A percentile compares a stretch with the other conserved stretches of the same genome.
Conservation (phyloP, 2,113 vertebrate species). For the Epinephelus lanceolatus region DNA sequence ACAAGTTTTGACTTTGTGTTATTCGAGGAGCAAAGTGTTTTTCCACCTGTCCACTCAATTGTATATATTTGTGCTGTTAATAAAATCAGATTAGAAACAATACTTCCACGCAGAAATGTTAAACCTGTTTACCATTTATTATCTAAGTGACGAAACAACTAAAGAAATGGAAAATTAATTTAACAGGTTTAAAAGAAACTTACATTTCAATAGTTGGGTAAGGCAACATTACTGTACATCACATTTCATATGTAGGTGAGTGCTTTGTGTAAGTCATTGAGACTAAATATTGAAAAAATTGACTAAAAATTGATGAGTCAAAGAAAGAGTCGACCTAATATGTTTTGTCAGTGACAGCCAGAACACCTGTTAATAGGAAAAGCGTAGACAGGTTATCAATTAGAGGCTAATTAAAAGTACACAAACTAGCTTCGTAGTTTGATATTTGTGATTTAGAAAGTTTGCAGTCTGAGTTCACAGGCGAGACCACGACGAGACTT, state of each 20-base stretch:
- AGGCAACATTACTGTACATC: background rate
- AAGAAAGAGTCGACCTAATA: background rate
- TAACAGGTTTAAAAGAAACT: background rate
- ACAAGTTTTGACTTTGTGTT: background rate
- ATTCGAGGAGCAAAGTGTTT: background rate
- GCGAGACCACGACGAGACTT: conserved; percentile 24
- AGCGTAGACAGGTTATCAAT: background rate
- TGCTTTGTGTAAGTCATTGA: background rate
- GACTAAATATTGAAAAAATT: too few relatives aligned
- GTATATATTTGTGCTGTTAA: background rate
- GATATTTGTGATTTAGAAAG: background rate
- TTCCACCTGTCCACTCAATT: background rate
- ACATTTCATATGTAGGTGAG: background rate
- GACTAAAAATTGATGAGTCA: background rate
- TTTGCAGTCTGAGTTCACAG: background rate
- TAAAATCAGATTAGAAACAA: background rate
- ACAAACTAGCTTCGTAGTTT: background rate
- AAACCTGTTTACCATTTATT: background rate
- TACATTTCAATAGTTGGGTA: background rate
- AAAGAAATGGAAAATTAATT: background rate
- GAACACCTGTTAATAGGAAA: background rate
- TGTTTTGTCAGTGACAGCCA: background rate
- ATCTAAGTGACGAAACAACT: background rate
- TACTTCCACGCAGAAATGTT: background rate
- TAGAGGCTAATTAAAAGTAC: background rate